Percentiles rank a stretch among this genome's conserved stretches.
Conservation (phyloP, 2,113 vertebrate species). For the Hepsetus odoe region DNA sequence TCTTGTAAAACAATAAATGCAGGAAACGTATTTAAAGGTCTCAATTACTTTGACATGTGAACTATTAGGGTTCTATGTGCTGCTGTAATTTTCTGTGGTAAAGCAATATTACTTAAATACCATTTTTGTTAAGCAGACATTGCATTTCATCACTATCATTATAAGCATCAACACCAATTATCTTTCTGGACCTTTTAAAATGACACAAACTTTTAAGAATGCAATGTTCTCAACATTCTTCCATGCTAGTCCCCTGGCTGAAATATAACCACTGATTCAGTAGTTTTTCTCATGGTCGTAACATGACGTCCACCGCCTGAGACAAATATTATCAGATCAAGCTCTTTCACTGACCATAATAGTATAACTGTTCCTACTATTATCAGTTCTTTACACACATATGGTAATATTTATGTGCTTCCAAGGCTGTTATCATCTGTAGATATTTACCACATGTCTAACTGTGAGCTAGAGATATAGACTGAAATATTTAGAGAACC, state of each 20-base stretch:
- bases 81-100: no score
- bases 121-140: no score
- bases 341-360: neutral
- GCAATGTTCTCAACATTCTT: neutral
- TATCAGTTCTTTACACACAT: slow-evolving; percentile 63
- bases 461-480: slow-evolving; percentile 46
- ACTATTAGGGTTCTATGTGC: no score
- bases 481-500: slow-evolving; percentile 6
- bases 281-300: slow-evolving; percentile 34
- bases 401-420: slow-evolving; percentile 64
- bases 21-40: no score
- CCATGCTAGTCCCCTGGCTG: slow-evolving; percentile 11
- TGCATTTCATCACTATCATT: no score
- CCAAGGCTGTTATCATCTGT: slow-evolving; percentile 62
- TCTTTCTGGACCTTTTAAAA: neutral
- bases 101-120: no score
- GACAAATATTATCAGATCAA: neutral
- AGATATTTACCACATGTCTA: slow-evolving; percentile 46
- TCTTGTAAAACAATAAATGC: no score
- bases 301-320: slow-evolving; percentile 39
- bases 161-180: no score
- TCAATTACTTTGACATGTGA: no score
- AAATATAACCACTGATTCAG: slow-evolving; percentile 8
- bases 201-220: slow-evolving; percentile 13
- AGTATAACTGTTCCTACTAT: neutral